Evolutionary conservation across 2,888 invertebrate genomes (phyloP).

Genomic region (Pyrochroa serraticornis): DNA sequence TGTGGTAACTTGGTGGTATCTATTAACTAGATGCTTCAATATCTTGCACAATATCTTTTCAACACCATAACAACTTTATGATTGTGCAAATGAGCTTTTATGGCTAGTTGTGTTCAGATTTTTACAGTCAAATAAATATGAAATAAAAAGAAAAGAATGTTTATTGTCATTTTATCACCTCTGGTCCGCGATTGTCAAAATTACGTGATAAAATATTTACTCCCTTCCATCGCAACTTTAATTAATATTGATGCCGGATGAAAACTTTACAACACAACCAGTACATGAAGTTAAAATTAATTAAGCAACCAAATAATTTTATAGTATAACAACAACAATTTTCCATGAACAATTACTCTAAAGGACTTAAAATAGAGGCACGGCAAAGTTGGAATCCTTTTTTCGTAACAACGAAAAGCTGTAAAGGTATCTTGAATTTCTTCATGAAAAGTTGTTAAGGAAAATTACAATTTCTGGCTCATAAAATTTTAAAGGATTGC

Average conservation of each 20-base stretch:
- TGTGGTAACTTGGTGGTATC: constrained; percentile 1
- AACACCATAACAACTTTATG: constrained; percentile 12
- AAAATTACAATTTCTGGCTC: constrained; percentile 52
- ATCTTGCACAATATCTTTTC: too few relatives aligned
- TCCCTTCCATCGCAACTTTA: constrained; percentile 4
- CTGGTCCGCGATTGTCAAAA: neutral
- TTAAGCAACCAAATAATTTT: constrained; percentile 8
- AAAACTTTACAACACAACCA: neutral
- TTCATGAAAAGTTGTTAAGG: constrained; percentile 46
- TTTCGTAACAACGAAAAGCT: constrained; percentile 35
- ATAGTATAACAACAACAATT: constrained; percentile 4
- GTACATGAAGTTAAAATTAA: constrained; percentile 7
- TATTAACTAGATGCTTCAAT: too few relatives aligned
- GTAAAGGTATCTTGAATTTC: constrained; percentile 45
- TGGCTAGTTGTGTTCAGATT: neutral
- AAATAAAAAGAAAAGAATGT: constrained; percentile 12
- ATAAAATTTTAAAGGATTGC: constrained; percentile 50
- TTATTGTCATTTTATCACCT: constrained; percentile 15
- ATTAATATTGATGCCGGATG: constrained; percentile 13
- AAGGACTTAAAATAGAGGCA: constrained; percentile 14
- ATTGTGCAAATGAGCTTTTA: neutral
- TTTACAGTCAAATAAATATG: constrained; percentile 12
- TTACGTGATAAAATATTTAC: constrained; percentile 15
- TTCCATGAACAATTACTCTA: constrained; percentile 2
- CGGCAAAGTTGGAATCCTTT: constrained; percentile 14